Conservation (phyloP, 2,888 invertebrate species). For the Eucera pruinosa region DNA sequence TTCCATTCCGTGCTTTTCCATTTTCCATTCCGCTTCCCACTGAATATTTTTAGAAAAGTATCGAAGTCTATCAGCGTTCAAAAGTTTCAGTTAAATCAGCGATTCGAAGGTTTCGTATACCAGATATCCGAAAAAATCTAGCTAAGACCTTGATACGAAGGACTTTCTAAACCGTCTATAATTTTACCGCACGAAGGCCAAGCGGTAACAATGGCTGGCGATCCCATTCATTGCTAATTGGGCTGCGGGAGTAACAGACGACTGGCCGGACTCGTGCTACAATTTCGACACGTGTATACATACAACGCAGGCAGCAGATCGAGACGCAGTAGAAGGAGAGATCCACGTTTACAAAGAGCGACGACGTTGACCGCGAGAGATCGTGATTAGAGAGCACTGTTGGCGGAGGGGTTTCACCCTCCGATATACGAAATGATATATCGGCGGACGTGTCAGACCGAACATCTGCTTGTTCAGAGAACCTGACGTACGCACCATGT, state of each 20-base stretch:
- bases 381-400: slow-evolving; percentile 27
- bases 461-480: slow-evolving; percentile 37
- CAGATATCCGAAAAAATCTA: no score
- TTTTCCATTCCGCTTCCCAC: no score
- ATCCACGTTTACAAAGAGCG: slow-evolving; percentile 15
- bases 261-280: background rate
- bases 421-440: slow-evolving; percentile 58
- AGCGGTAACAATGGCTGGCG: slow-evolving; percentile 3
- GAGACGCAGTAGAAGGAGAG: background rate
- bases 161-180: slow-evolving; percentile 9
- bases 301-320: background rate
- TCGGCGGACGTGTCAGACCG: slow-evolving; percentile 33
- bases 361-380: slow-evolving; percentile 13
- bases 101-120: no score
- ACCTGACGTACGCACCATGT: slow-evolving; percentile 27
- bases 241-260: background rate
- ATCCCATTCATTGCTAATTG: slow-evolving; percentile 30
- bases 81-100: no score
- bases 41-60: no score
- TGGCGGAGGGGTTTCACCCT: background rate
- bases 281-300: slow-evolving; percentile 29
- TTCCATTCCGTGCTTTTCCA: no score
- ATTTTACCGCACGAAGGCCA: background rate
- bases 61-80: no score
- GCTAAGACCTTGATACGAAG: background rate